Conservation (phyloP, 2,113 vertebrate genomes). For the Lophura nycthemera region DNA sequence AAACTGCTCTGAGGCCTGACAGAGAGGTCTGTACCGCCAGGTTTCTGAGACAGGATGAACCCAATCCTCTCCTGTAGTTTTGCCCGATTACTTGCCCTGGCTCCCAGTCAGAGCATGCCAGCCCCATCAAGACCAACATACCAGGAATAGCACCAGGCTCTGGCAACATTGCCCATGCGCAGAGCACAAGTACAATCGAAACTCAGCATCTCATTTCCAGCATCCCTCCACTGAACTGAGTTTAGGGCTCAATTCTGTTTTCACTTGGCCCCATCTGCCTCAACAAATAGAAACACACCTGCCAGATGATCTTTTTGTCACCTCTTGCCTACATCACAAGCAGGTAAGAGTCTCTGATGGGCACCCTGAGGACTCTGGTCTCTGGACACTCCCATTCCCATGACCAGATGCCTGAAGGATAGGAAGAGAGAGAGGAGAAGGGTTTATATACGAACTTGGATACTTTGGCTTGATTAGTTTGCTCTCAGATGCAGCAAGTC, state of each 20-base stretch:
- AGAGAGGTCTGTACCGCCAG: not conserved
- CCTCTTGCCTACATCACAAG: not conserved
- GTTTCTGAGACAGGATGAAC: not conserved
- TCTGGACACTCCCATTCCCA: not conserved
- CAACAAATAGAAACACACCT: not conserved
- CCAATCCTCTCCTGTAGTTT: not conserved
- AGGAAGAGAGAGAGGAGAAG: not conserved
- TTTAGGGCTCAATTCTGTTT: not conserved
- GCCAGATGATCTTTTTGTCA: not conserved
- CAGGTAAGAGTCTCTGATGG: not conserved
- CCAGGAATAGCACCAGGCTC: not conserved
- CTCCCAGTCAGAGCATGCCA: not conserved
- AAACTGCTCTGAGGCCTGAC: not conserved
- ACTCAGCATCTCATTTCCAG: not conserved
- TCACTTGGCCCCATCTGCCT: not conserved
- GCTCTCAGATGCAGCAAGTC: not conserved
- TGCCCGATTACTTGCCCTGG: not conserved
- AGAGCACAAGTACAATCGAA: not conserved
- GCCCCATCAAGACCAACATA: not conserved
- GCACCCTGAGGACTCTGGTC: not conserved
- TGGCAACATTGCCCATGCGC: fast-evolving
- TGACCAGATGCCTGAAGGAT: not conserved
- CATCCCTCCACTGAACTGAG: not conserved
- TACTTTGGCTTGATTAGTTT: not conserved
- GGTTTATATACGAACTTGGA: not conserved